Base-by-base conservation (phyloP, 2,797 vertebrate species). In the Setipinna tenuifilis region DNA sequence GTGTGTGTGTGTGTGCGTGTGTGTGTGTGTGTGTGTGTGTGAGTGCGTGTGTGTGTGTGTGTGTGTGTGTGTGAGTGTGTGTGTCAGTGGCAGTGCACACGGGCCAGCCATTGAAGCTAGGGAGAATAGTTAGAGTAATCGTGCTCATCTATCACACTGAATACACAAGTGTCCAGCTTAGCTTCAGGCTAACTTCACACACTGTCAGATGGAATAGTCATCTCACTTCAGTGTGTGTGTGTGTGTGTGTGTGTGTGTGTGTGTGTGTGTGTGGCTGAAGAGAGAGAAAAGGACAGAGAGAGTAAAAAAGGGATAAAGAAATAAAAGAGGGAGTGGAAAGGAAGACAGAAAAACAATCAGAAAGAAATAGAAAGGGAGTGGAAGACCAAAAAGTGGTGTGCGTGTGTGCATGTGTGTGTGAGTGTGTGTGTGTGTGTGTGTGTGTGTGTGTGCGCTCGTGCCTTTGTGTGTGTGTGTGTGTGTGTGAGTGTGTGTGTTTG, bases 151-250 rank as follows among this genome's bases (percentile, higher is more conserved):
- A 71, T 71, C 25, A 35, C 28, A 35, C 12, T 16, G 25, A 71
- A 16, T 71, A 71, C 28, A 71, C 65, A 71, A 71, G 65, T 71
- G 65, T 71, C 65, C 65, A 31, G 65, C 2, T 1, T 71, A 28
- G 28, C 65, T 71, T 31, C 16, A 31, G 65, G 65, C 65, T 6
- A 68, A 28, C 28, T 71, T 6, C 65, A 71, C 28, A 71, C 65
- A 71, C 65, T 65, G 81, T 89, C 92, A 91, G 92, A 90, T 93
- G 92, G 93, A 91, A 93, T 86, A 91, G 87, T 89, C 89, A 92
- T 95, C 31, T 16, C 65, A 71, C 35, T 41, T 41, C 35, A 41
- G 35, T 41, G 35, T 41, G 35, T 41, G 35, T 41, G 35, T 41
- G 35, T 41, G 35, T 41, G 35, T 41, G 35, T 41, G 35, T 41